phyloP scores from a whole-genome alignment of 2,888 invertebrate species.

The Aleiodes alternator region DNA sequence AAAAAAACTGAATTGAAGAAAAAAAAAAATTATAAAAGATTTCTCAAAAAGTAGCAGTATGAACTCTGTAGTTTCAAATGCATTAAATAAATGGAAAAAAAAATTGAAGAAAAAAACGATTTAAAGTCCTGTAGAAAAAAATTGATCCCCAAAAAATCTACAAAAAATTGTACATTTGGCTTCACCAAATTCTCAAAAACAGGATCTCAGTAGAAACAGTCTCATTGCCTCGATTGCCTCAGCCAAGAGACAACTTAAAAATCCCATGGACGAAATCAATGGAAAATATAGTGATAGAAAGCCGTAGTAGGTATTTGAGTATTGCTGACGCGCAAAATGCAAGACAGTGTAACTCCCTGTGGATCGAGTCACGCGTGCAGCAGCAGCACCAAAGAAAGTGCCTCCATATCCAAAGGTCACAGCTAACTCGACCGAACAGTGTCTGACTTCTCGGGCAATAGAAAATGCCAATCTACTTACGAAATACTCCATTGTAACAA shows the following conservation, averaged over 20 bases:
- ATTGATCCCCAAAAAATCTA: too few species aligned
- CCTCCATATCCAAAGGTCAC: slow-evolving; percentile 67
- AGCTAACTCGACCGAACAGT: slow-evolving; percentile 63
- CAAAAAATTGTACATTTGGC: too few species aligned
- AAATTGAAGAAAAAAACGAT: too few species aligned
- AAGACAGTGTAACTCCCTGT: slow-evolving; percentile 18
- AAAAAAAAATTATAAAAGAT: too few species aligned
- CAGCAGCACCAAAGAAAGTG: slow-evolving; percentile 69
- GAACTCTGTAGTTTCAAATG: too few species aligned
- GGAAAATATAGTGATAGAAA: slow-evolving; percentile 30
- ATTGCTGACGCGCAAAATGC: slow-evolving; percentile 17
- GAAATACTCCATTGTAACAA: slow-evolving; percentile 66
- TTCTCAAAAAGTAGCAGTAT: too few species aligned
- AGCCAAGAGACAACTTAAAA: neutral
- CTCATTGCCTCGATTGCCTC: neutral
- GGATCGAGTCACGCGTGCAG: slow-evolving; percentile 58
- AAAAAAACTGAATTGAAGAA: too few species aligned
- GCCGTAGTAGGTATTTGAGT: slow-evolving; percentile 12
- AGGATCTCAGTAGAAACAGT: too few species aligned
- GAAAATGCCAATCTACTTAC: slow-evolving; percentile 71
- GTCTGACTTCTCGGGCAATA: slow-evolving; percentile 56
- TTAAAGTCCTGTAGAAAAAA: too few species aligned
- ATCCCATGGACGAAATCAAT: neutral
- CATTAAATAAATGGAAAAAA: too few species aligned
- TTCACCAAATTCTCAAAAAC: too few species aligned